A percentile compares a stretch with the other conserved stretches of the same genome.
Evolutionary conservation across 2,797 vertebrate species (phyloP).

Genomic region (Glossophaga mutica): DNA sequence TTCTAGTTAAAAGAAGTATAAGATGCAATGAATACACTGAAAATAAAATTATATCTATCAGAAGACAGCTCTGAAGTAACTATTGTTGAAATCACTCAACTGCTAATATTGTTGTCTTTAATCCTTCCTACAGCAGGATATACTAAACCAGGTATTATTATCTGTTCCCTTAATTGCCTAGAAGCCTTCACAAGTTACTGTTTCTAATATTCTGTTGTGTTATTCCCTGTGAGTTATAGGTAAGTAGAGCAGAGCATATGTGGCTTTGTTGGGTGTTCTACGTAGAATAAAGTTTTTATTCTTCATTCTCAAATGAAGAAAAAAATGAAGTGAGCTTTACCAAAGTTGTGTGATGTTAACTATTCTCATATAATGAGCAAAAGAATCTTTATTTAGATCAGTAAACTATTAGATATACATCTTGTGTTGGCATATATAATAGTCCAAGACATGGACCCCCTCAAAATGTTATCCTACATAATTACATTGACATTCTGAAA

Average conservation of each 20-base stretch:
- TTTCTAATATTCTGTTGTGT: neutral
- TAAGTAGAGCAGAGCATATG: neutral
- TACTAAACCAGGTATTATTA: neutral
- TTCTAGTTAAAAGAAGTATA: neutral
- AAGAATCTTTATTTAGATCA: neutral
- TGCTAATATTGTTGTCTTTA: neutral
- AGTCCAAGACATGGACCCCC: neutral
- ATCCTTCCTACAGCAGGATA: neutral
- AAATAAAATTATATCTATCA: neutral
- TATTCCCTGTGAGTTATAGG: neutral
- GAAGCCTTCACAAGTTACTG: neutral
- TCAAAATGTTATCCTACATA: no score
- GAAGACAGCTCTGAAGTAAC: neutral
- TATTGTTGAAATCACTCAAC: neutral
- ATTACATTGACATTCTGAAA: neutral
- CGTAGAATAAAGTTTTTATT: neutral
- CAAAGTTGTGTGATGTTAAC: no score
- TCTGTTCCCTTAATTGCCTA: neutral
- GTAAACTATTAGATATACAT: neutral
- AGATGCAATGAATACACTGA: neutral
- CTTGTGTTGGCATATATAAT: no score
- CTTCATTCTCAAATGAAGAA: neutral
- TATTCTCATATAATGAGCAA: neutral
- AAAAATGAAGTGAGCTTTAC: neutral
- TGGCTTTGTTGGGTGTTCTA: neutral